These are phyloP conservation scores for Allobates femoralis DNA, from an alignment of 2,797 vertebrate genomes.

Conservation along the genomic window DNA sequence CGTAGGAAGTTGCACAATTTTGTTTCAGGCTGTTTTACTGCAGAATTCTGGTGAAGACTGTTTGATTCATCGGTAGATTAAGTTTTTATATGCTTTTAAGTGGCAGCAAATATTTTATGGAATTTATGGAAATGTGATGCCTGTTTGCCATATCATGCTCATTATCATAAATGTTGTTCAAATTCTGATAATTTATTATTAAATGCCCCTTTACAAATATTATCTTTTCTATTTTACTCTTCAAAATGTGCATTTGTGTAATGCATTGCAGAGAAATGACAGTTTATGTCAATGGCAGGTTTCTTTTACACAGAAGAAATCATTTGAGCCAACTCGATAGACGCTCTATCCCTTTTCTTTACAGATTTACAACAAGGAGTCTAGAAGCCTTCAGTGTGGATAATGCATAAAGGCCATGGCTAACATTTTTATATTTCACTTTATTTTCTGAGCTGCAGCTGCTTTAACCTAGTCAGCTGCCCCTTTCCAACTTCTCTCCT, in stretches of 20 bases:
- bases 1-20: too few relatives aligned
- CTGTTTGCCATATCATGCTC: neutral
- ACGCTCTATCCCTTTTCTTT: conserved; percentile 8
- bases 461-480: conserved; percentile 45
- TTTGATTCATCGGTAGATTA: too few relatives aligned
- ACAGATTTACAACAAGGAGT: conserved; percentile 2
- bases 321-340: neutral
- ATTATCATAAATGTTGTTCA: neutral
- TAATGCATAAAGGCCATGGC: conserved; percentile 33
- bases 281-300: conserved; percentile 28
- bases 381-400: neutral
- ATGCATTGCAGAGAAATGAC: conserved; percentile 3
- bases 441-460: conserved; percentile 49
- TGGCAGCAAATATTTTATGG: neutral
- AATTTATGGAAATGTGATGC: neutral
- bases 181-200: neutral
- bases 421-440: conserved; percentile 39
- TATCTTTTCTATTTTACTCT: conserved; percentile 1
- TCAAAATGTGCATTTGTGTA: neutral
- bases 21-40: too few relatives aligned
- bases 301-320: neutral
- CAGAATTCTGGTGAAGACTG: too few relatives aligned
- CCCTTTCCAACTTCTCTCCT: conserved; percentile 25
- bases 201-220: neutral
- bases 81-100: neutral